These are phyloP conservation scores for Ormia ochracea DNA, from an alignment of 2,888 invertebrate genomes.

Conservation along the genomic window DNA sequence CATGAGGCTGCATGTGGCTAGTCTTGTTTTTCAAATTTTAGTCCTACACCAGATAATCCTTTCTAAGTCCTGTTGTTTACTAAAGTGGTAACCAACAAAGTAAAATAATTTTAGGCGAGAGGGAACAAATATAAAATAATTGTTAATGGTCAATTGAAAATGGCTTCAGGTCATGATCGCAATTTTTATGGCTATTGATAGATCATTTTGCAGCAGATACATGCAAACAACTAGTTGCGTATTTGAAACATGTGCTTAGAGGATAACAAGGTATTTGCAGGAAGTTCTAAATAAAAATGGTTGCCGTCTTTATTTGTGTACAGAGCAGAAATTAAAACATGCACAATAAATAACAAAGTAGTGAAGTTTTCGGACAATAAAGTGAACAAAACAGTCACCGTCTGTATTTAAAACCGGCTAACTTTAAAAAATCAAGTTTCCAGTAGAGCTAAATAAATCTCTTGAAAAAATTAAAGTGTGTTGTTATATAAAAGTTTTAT, in stretches of 20 bases:
- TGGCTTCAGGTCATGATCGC: constrained; percentile 67
- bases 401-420: too few species aligned
- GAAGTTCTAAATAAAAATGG: constrained; percentile 48
- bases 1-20: neutral
- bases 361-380: too few species aligned
- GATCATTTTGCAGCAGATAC: neutral
- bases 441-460: too few species aligned
- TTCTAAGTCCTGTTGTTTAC: constrained; percentile 72
- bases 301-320: neutral
- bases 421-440: too few species aligned
- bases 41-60: constrained; percentile 70
- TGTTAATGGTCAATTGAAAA: constrained; percentile 74
- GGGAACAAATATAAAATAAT: constrained; percentile 29
- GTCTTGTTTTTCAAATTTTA: constrained; percentile 11
- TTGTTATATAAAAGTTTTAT: too few species aligned
- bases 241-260: constrained; percentile 37
- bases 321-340: too few species aligned
- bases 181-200: constrained; percentile 51
- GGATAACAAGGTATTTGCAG: constrained; percentile 56
- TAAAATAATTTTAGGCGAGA: constrained; percentile 3
- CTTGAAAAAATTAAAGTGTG: too few species aligned
- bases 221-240: constrained; percentile 23
- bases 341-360: too few species aligned
- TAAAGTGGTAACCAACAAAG: constrained; percentile 62
- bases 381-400: too few species aligned